Evolutionary conservation across 2,888 invertebrate genomes (phyloP).

Genomic region (Lasioglossum villosulum): DNA sequence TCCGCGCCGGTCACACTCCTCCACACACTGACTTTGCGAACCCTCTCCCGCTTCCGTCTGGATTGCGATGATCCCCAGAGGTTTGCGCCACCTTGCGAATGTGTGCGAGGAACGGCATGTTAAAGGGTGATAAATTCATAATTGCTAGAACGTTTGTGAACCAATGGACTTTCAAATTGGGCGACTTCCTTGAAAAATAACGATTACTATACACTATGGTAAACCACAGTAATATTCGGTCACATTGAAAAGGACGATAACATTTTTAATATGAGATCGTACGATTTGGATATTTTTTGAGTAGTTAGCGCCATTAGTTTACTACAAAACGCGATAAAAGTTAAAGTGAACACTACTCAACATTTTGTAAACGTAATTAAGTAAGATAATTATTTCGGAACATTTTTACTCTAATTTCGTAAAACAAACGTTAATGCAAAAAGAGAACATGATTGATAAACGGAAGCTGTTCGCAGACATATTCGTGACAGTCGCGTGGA

Average conservation of each 20-base stretch:
- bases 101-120: neutral
- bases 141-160: neutral
- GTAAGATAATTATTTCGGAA: too few relatives aligned
- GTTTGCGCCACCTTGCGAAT: neutral
- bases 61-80: conserved; percentile 14
- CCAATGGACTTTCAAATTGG: conserved; percentile 11
- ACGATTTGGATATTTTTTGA: too few relatives aligned
- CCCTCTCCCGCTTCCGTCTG: neutral
- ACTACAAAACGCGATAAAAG: too few relatives aligned
- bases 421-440: neutral
- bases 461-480: conserved; percentile 74
- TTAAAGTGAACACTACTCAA: too few relatives aligned
- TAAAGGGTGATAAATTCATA: neutral
- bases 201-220: neutral
- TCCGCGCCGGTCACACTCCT: conserved; percentile 22
- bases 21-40: neutral
- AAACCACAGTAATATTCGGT: too few relatives aligned
- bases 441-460: conserved; percentile 68
- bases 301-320: too few relatives aligned
- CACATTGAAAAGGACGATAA: too few relatives aligned
- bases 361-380: too few relatives aligned
- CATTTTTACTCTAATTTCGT: neutral
- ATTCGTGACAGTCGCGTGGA: conserved; percentile 55
- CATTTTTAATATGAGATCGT: too few relatives aligned
- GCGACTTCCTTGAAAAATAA: conserved; percentile 7